Base-by-base conservation (phyloP, 2,888 invertebrate species). In the Drosophila nr. perissopoda region DNA sequence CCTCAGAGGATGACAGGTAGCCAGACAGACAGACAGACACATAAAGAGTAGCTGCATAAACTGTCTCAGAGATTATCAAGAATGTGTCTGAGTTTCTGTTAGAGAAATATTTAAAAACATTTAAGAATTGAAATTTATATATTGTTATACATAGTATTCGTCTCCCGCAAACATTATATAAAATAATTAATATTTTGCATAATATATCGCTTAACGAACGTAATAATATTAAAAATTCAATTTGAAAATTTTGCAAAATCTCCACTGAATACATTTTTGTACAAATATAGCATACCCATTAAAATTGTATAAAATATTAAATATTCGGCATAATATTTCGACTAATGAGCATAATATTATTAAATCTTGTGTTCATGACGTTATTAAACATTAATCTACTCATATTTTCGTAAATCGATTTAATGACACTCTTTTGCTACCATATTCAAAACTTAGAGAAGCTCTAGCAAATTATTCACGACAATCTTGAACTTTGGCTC, bases 401-500 rank as follows among this genome's bases (percentile, higher is more conserved):
- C 4, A 16, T 2, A n/a, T 51, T 29, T 18, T n/a, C 11, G 31
- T 42, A 31, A 3, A 42, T 57, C 10, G 42, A 57, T 57, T 40
- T 16, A 31, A 31, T 31, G 31, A 1, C 6, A 57, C n/a, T n/a
- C 10, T 21, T 57, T 34, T 16, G 4, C n/a, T 16, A 16, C 5
- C 40, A 13, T 40, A 56, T 8, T 40, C 13, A 7, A 34, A 36
- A 36, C 7, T 25, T 13, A 27, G 21, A 13, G 56, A 29, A 63
- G 34, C 11, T 51, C 36, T 13, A 21, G 21, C 13, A 63, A 75
- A 63, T 68, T 80, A 63, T 76, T 59, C 81, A 80, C 63, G 79
- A 60, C 49, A 56, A 62, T 54, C 33, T 68, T 2, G 33, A 64
- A 78, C 52, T 64, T 77, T 71, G 11, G 51, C 36, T 25, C 8